Evolutionary conservation across 1,140 invertebrate genomes (phyloP), one percentile per base, ranked within the genome.

Genomic region (Bombus pyrosoma): DNA sequence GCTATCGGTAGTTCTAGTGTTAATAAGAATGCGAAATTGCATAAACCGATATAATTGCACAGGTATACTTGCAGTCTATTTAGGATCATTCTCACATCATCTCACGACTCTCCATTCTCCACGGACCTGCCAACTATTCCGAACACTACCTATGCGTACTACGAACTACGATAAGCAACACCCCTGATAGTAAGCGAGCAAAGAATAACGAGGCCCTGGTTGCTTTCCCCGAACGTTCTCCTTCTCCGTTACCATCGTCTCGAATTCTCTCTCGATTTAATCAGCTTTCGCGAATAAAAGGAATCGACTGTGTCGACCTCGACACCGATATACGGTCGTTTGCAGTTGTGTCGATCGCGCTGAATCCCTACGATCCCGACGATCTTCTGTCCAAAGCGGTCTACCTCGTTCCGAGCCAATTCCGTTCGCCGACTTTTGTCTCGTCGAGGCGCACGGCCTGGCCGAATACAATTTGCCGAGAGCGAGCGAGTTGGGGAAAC

Each of bases 241-340:
- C 22, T 57, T 34, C 22, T 28, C 37, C 41, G 2, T 41, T 72
- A 15, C 34, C 6, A 62, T 62, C 53, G 75, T 77, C 75, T 77
- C 74, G 34, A 39, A 76, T 76, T 76, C 74, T 59, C 28, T 59
- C 15, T 39, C 25, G 18, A 37, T 3, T 28, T 72, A 39, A 39
- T 59, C 53, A 77, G 53, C 75, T 77, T 62, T 77, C 75, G 18
- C 75, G 47, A 59, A 32, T 37, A 41, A 73, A 72, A 72, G 12
- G 4, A 39, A 15, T 71, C 25, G 32, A 0, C 32, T 28, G 34
- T 25, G 8, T 1, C 34, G 68, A 59, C 69, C 80, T 75, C 71
- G 69, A 59, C 53, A 64, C 71, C 34, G 53, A 62, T 82, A 15
- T 1, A 37, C 32, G 10, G 1, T 28, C 25, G 25, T 41, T 25